Evolutionary conservation across 1,140 invertebrate genomes (phyloP).

Genomic region (Globodera ellingtonae): DNA sequence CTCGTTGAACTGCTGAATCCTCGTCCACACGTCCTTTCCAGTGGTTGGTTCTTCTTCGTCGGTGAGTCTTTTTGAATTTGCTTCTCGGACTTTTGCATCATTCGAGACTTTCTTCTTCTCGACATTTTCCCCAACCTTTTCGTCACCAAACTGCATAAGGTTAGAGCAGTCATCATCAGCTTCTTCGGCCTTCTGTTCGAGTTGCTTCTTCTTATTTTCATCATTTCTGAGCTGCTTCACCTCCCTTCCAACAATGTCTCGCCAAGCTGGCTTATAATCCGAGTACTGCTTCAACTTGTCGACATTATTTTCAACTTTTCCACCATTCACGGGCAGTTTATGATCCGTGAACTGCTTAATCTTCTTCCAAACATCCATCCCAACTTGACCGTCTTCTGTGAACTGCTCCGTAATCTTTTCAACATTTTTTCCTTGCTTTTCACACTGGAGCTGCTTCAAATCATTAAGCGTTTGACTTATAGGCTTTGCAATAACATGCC

Average conservation of each 20-base stretch:
- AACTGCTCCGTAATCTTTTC: too few species aligned
- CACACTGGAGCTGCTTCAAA: too few species aligned
- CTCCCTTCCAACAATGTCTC: background rate
- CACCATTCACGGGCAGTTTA: background rate
- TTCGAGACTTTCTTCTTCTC: background rate
- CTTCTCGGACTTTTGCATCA: background rate
- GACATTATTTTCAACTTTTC: background rate
- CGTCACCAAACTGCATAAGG: background rate
- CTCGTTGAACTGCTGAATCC: background rate
- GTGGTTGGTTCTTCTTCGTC: background rate
- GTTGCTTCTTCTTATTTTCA: background rate
- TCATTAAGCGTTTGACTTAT: too few species aligned
- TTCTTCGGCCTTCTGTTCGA: background rate
- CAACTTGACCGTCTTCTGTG: background rate
- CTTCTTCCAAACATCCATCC: background rate
- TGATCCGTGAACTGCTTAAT: background rate
- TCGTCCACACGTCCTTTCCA: background rate
- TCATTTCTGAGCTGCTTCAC: background rate
- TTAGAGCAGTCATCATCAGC: background rate
- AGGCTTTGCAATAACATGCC: too few species aligned
- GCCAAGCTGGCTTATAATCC: background rate
- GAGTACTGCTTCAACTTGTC: background rate
- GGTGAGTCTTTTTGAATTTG: background rate
- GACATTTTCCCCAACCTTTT: background rate
- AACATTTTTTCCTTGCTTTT: too few species aligned